Evolutionary conservation across 2,797 vertebrate species (phyloP).

Genomic region (Cyprinodon diabolis): DNA sequence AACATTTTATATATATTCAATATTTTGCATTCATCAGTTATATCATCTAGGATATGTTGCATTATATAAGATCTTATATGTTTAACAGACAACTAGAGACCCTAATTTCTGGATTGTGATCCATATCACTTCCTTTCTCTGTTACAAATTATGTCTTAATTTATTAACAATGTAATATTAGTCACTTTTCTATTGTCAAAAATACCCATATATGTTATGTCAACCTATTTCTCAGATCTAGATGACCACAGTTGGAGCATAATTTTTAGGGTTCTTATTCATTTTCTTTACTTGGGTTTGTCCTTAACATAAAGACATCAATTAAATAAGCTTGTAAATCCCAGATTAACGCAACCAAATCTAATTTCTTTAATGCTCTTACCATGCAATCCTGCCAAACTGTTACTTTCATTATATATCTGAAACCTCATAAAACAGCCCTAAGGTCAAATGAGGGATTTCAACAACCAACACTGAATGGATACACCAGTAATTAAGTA

Average conservation of each 20-base stretch:
- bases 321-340: slow-evolving; percentile 50
- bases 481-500: not conserved
- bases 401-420: slow-evolving; percentile 45
- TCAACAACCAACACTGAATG: not conserved
- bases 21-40: no score
- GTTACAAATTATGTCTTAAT: slow-evolving; percentile 39
- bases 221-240: slow-evolving; percentile 17
- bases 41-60: no score
- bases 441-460: not conserved
- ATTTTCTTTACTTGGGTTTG: slow-evolving; percentile 65
- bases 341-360: slow-evolving; percentile 46
- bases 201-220: slow-evolving; percentile 25
- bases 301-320: slow-evolving; percentile 40
- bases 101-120: slow-evolving; percentile 46
- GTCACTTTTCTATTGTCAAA: slow-evolving; percentile 33
- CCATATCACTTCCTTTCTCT: slow-evolving; percentile 32
- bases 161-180: slow-evolving; percentile 58
- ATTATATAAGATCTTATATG: no score
- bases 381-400: slow-evolving; percentile 38
- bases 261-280: slow-evolving; percentile 38
- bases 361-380: slow-evolving; percentile 38
- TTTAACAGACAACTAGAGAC: no score
- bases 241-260: slow-evolving; percentile 31
- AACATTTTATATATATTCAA: no score
- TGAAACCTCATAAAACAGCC: slow-evolving; percentile 16